Base-by-base conservation (phyloP, 2,113 vertebrate genomes). In the Otus sunia region DNA sequence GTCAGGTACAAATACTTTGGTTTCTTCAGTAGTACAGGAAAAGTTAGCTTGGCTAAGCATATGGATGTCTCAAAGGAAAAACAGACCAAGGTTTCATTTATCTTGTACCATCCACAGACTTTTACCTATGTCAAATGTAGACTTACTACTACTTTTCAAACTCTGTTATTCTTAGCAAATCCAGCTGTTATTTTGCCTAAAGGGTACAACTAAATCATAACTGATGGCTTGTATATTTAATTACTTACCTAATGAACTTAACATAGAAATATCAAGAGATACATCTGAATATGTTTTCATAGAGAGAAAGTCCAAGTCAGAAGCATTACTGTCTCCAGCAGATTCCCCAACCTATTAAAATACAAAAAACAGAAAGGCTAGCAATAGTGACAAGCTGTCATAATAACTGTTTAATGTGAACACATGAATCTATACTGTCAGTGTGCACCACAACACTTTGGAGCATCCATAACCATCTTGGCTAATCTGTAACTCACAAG, bases 181-280 rank as follows among this genome's bases (percentile, higher is more conserved):
- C 30, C 53, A 76, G 53, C 6, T 72, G 11, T 49, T 20, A 2
- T 49, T 76, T 47, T 73, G n/a, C 39, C 62, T 77, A 69, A 80
- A 69, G 9, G 10, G 8, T 64, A 56, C 15, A 72, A 59, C 5
- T 59, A 66, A 82, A 75, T 11, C 22, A 5, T 18, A 69, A 49
- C 2, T 49, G 20, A 82, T 13, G 16, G 56, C 15, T 21, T 41
- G 5, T 39, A 5, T 34, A 68, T 52, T 66, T 76, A 63, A 26
- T 73, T 52, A 98, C 98, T 97, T 96, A 99, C 99, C 99, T 91
- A 99, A 97, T 1, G 99, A 98, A 97, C 98, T 99, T 39, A 99
- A 98, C 99, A 99, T 97, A 63, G 99, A 99, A 93, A 99, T 99
- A 88, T 99, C 99, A 29, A 99, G 98, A 73, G 99, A 99, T 69